Conservation (phyloP, 1,140 invertebrate species). For the Kradibia gibbosae region DNA sequence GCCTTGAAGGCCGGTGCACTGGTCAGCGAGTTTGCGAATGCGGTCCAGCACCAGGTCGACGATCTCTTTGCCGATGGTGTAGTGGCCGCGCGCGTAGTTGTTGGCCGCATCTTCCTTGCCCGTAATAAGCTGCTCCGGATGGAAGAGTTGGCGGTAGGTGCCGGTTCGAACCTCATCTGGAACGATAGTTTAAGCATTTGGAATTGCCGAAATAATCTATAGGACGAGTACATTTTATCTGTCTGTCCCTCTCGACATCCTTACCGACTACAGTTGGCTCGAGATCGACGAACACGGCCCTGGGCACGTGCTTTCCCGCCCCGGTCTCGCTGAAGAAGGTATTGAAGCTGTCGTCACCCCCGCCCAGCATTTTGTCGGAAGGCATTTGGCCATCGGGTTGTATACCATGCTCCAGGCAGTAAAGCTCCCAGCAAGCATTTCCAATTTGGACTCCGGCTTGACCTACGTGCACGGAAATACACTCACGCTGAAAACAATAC, state of each 20-base stretch:
- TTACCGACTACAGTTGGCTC: constrained; percentile 79
- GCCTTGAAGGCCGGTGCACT: constrained; percentile 86
- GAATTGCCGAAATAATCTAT: too few relatives aligned
- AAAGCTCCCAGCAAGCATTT: constrained; percentile 87
- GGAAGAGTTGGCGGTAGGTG: constrained; percentile 82
- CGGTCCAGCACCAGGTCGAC: constrained; percentile 86
- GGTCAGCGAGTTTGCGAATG: constrained; percentile 82
- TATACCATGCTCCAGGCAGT: constrained; percentile 88
- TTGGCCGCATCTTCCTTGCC: constrained; percentile 88
- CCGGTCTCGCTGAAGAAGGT: constrained; percentile 62
- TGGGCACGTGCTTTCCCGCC: constrained; percentile 76
- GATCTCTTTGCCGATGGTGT: constrained; percentile 90
- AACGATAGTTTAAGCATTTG: not conserved
- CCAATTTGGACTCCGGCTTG: constrained; percentile 82
- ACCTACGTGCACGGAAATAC: constrained; percentile 79
- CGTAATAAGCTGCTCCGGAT: constrained; percentile 83
- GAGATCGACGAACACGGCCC: constrained; percentile 79
- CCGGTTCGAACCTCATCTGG: constrained; percentile 81
- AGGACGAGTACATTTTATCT: too few relatives aligned
- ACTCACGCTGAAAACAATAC: constrained; percentile 75
- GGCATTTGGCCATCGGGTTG: constrained; percentile 78
- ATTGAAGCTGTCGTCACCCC: constrained; percentile 60
- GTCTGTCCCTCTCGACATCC: not conserved
- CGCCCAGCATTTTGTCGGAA: constrained; percentile 57
- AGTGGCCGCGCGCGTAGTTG: constrained; percentile 89